phyloP scores from a whole-genome alignment of 2,888 invertebrate species.

The Brenthis daphne region DNA sequence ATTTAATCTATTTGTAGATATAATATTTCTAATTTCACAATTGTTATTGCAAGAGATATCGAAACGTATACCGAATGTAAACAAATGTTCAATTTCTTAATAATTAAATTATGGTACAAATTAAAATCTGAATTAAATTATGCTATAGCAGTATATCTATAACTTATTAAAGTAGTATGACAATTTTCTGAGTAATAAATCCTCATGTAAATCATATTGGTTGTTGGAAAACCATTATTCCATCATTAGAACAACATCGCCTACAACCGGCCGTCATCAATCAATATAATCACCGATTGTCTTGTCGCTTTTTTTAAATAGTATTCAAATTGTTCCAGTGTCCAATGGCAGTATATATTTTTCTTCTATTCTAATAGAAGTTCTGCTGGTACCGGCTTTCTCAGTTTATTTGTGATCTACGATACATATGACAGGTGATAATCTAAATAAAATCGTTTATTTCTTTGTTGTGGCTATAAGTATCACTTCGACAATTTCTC shows the following conservation, averaged over 20 bases:
- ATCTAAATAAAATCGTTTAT: too few relatives aligned
- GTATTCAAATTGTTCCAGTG: conserved; percentile 26
- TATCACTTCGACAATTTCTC: too few relatives aligned
- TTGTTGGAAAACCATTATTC: conserved; percentile 9
- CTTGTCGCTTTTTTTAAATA: conserved; percentile 48
- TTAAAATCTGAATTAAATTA: background rate
- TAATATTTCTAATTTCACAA: conserved; percentile 4
- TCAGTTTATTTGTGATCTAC: too few relatives aligned
- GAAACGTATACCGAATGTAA: background rate
- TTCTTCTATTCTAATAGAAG: background rate
- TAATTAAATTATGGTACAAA: too few relatives aligned
- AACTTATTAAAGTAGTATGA: background rate
- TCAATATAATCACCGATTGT: conserved; percentile 72
- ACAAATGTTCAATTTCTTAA: background rate
- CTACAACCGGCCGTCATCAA: conserved; percentile 53
- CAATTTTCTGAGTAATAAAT: conserved; percentile 5
- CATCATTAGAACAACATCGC: conserved; percentile 18
- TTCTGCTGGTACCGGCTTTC: too few relatives aligned
- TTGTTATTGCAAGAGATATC: background rate
- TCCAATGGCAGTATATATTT: conserved; percentile 9
- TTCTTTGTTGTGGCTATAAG: too few relatives aligned
- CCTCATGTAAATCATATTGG: conserved; percentile 8
- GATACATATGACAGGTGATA: too few relatives aligned
- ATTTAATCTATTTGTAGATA: conserved; percentile 15
- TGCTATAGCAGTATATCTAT: background rate